Base-by-base conservation (phyloP, 2,797 vertebrate genomes). In the Dipus sagitta region DNA sequence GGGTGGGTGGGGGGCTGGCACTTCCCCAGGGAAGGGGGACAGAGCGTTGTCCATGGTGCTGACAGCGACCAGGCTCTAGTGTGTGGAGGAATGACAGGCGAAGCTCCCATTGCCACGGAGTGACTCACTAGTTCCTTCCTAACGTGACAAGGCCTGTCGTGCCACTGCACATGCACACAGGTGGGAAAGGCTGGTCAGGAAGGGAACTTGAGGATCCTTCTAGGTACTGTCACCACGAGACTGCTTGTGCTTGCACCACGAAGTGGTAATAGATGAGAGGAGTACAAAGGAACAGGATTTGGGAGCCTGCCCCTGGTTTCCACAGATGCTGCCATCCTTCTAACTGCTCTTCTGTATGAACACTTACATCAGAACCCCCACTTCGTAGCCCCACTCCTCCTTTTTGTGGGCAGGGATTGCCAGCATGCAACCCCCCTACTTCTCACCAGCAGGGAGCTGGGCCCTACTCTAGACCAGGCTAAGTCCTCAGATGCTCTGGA, bases 1-100 rank as follows among this genome's bases (percentile, higher is more conserved):
- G 38, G 38, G 38, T 3, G 38, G 38, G 11, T 58, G 52, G n/a
- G 28, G 23, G 21, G 2, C 15, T 12, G 47, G 80, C 11, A 58
- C 76, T 58, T 38, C 38, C 7, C 34, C 2, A 23, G 34, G n/a
- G 58, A 75, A 85, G 3, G 6, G 21, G 13, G 24, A 3, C 0
- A 6, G 10, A 21, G 72, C 1, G 26, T 79, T 79, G 80, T 82
- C 83, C 7, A 0, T 8, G 7, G 38, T 76, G 80, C 71, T 88
- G 71, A 42, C 3, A 18, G 15, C 21, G 0, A 21, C 3, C 26
- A 38, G 62, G 32, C 26, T 58, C 0, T 18, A n/a, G 24, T 1
- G 1, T 28, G 1, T 0, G 54, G 12, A 26, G 12, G 79, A 58
- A 15, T 20, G 28, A 60, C n/a, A n/a, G 81, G 52, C 0, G 10